Evolutionary conservation across 1,140 invertebrate species (phyloP).

Genomic region (Pseudomyrmex cubaensis): DNA sequence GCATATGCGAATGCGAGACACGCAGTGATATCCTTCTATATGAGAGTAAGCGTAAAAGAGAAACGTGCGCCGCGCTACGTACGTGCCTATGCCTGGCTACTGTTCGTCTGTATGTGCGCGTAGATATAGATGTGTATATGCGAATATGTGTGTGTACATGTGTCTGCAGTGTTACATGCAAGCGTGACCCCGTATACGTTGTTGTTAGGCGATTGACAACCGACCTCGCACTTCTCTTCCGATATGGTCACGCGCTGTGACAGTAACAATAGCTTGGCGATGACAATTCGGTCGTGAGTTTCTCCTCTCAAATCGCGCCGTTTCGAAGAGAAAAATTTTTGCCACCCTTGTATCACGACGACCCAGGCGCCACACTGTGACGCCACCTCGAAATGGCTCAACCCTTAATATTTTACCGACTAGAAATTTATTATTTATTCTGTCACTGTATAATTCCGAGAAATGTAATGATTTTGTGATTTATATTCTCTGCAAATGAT

Average conservation of each 20-base stretch:
- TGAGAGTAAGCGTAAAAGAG: slow-evolving; percentile 11
- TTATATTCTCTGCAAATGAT: no score
- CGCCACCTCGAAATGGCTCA: slow-evolving; percentile 29
- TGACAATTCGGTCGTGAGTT: slow-evolving; percentile 34
- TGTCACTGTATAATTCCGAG: no score
- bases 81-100: neutral
- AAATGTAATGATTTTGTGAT: no score
- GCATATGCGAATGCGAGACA: slow-evolving; percentile 25
- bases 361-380: slow-evolving; percentile 40
- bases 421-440: no score
- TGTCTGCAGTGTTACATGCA: slow-evolving; percentile 60
- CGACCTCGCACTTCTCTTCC: slow-evolving; percentile 81
- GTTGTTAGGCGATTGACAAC: slow-evolving; percentile 83
- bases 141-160: slow-evolving; percentile 23
- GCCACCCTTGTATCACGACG: slow-evolving; percentile 66
- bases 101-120: neutral
- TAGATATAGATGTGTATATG: neutral
- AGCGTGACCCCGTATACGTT: slow-evolving; percentile 74
- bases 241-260: slow-evolving; percentile 67
- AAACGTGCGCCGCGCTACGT: neutral
- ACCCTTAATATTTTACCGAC: no score
- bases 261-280: slow-evolving; percentile 56
- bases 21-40: slow-evolving; percentile 38
- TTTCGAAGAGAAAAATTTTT: slow-evolving; percentile 65
- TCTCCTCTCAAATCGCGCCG: slow-evolving; percentile 46